Evolutionary conservation across 2,888 invertebrate genomes (phyloP), one percentile per base, ranked within the genome.

Genomic region (Lasius platythorax): DNA sequence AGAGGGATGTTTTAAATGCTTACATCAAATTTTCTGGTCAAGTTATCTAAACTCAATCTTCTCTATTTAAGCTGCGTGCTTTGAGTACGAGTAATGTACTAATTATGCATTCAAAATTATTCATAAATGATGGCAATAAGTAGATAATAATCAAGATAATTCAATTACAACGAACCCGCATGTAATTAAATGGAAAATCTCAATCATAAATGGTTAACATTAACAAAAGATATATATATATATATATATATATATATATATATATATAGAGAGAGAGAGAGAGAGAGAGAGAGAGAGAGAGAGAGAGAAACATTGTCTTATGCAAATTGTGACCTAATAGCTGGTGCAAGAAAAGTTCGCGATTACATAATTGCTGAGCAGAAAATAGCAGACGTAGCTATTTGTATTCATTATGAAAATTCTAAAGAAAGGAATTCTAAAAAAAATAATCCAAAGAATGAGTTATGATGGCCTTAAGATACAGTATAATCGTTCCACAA

Each of bases 351-450:
- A 64, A n/a, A 15, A n/a, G 5, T 37, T n/a, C 11, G n/a, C n/a
- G 11, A 64, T 64, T 64, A 64, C n/a, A n/a, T 37, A 64, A 64
- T 37, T 64, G 8, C n/a, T n/a, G 18, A 33, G 30, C 23, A 58
- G 4, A 30, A 63, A 30, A 30, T 30, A 30, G 28, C 30, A 30
- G 2, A 5, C 15, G 61, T 61, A 37, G 33, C 9, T n/a, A 37
- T n/a, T 64, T 64, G 33, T 64, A 37, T 64, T 64, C n/a, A 64
- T 33, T 40, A 64, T n/a, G 11, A 30, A 64, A 18, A n/a, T 37
- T 64, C n/a, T 40, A 15, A 40, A 66, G 18, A 33, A 23, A 33
- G 6, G 5, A 43, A 66, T 37, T 11, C n/a, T 33, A 12, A 40
- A n/a, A 66, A 40, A 23, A 3, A 23, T 6, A 33, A 33, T 33